Evolutionary conservation across 2,113 vertebrate genomes (phyloP).

Genomic region (Arothron firmamentum): DNA sequence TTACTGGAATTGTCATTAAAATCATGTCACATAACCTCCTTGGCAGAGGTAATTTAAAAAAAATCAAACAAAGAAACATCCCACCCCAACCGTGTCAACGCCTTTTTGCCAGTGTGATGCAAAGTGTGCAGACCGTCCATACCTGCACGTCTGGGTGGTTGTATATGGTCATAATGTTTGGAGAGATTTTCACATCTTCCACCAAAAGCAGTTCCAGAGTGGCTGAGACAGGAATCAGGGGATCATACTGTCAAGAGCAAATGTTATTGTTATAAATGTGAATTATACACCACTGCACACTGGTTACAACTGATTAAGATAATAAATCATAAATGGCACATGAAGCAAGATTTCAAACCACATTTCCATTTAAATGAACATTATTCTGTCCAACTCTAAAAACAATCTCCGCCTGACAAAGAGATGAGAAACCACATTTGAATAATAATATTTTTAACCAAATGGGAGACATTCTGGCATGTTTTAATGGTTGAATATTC

Average conservation of each 20-base stretch:
- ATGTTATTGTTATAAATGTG: background rate
- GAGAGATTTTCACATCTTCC: slow-evolving; percentile 86
- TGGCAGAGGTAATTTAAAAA: too few species aligned
- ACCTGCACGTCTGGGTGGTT: slow-evolving; percentile 88
- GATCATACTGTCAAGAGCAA: slow-evolving; percentile 70
- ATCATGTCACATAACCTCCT: background rate
- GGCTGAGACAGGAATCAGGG: slow-evolving; percentile 78
- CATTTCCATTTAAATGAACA: too few species aligned
- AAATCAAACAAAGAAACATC: too few species aligned
- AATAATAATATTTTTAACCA: too few species aligned
- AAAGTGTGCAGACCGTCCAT: slow-evolving; percentile 5
- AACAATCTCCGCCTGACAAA: too few species aligned
- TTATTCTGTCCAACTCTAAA: too few species aligned
- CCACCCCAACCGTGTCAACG: too few species aligned
- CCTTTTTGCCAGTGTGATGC: background rate
- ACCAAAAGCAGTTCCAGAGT: slow-evolving; percentile 89
- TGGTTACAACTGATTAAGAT: background rate
- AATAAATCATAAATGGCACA: background rate
- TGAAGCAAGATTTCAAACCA: too few species aligned
- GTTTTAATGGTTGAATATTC: background rate
- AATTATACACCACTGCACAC: background rate
- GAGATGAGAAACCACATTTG: too few species aligned
- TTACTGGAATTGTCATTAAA: too few species aligned
- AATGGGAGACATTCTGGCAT: too few species aligned
- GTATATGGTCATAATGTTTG: slow-evolving; percentile 81